These are phyloP conservation scores for Carpatolechia fugitivella DNA, from an alignment of 2,888 invertebrate species.

Conservation along the genomic window DNA sequence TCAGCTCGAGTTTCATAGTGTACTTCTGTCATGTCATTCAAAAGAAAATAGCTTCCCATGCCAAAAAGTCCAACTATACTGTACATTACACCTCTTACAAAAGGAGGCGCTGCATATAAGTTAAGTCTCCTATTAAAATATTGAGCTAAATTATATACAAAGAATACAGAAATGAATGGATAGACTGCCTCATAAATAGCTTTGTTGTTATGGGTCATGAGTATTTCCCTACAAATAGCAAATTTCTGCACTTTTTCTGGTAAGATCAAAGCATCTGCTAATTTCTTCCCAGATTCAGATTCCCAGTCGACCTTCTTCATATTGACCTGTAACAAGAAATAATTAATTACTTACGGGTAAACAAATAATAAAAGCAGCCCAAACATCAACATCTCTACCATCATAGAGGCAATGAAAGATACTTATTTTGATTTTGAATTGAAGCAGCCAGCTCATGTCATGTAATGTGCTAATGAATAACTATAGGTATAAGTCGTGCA, in stretches of 20 bases:
- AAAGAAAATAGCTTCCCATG: slow-evolving; percentile 79
- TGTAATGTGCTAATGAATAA: too few species aligned
- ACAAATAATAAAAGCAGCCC: too few species aligned
- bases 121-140: slow-evolving; percentile 75
- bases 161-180: slow-evolving; percentile 66
- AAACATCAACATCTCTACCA: too few species aligned
- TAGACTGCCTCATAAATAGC: slow-evolving; percentile 77
- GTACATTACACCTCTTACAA: slow-evolving; percentile 72
- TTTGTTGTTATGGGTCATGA: slow-evolving; percentile 80
- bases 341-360: too few species aligned
- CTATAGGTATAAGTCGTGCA: too few species aligned
- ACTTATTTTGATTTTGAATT: too few species aligned
- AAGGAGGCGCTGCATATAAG: slow-evolving; percentile 74
- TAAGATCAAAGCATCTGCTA: slow-evolving; percentile 84
- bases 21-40: slow-evolving; percentile 82
- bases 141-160: slow-evolving; percentile 74
- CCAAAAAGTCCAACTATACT: slow-evolving; percentile 77
- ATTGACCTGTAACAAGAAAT: slow-evolving; percentile 72
- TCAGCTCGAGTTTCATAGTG: slow-evolving; percentile 83
- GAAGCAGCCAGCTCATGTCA: too few species aligned
- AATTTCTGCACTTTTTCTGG: slow-evolving; percentile 89
- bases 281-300: slow-evolving; percentile 78
- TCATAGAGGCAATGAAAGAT: too few species aligned
- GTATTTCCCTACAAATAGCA: slow-evolving; percentile 87
- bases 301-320: slow-evolving; percentile 82